These are phyloP conservation scores for Pyrocephalus nanus DNA, from an alignment of 2,797 vertebrate genomes.

Conservation along the genomic window DNA sequence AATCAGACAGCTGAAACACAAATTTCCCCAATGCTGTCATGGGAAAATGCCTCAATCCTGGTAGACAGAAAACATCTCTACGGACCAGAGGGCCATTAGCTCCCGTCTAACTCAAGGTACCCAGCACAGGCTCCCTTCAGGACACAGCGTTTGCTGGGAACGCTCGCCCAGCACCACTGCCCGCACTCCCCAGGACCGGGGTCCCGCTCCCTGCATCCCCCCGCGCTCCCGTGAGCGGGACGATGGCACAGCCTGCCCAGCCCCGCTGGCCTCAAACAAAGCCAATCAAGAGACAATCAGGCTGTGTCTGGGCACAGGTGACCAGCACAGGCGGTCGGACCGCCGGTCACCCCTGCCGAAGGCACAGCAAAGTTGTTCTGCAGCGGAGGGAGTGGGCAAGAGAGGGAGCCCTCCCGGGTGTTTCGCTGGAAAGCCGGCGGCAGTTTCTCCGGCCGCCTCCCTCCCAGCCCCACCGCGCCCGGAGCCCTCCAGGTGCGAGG, in stretches of 20 bases:
- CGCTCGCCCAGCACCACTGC: neutral
- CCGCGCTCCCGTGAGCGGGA: fast-evolving
- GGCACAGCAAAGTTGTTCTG: fast-evolving
- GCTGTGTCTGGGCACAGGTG: neutral
- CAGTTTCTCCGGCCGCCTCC: neutral
- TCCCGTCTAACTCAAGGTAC: neutral
- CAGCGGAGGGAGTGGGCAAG: neutral
- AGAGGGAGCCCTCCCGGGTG: no score
- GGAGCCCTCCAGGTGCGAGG: neutral
- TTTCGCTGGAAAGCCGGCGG: neutral
- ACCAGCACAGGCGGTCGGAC: fast-evolving
- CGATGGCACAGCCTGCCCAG: neutral
- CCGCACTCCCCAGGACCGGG: no score
- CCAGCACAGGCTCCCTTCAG: neutral
- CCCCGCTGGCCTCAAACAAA: neutral
- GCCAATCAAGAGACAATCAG: neutral
- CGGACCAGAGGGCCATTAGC: fast-evolving
- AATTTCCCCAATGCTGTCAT: neutral
- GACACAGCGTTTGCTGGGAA: neutral
- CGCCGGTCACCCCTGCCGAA: neutral
- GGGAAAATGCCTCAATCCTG: neutral
- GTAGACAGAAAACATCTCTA: fast-evolving
- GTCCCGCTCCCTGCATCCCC: neutral
- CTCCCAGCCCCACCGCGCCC: neutral
- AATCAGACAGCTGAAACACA: neutral